phyloP scores from a whole-genome alignment of 2,888 invertebrate genomes.

The Ormia ochracea region DNA sequence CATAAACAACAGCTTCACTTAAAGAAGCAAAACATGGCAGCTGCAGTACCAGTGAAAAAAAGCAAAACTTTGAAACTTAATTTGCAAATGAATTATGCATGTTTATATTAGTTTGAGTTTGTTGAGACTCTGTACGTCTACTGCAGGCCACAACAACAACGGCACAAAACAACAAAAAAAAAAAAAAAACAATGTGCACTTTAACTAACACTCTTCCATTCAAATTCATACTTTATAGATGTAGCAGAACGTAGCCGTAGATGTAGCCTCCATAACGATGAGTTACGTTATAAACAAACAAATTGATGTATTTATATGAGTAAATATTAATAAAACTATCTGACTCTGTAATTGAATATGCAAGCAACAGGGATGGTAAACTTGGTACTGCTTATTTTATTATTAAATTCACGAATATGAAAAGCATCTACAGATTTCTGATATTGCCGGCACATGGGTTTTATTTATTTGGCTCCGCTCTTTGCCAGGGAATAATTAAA shows the following conservation, averaged over 20 bases:
- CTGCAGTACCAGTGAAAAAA: not conserved
- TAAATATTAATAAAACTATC: not conserved
- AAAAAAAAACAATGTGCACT: constrained; percentile 7
- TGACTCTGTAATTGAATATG: not conserved
- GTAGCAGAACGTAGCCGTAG: not conserved
- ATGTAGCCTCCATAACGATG: not conserved
- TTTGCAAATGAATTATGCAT: constrained; percentile 57
- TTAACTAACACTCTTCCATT: not conserved
- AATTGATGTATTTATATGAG: not conserved
- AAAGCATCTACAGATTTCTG: no score
- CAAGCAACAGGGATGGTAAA: not conserved
- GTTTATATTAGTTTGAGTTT: constrained; percentile 50
- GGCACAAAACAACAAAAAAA: not conserved
- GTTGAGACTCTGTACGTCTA: constrained; percentile 31
- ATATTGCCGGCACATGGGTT: no score
- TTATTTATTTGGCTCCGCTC: no score
- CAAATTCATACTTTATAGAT: constrained; percentile 2
- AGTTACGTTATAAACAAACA: not conserved
- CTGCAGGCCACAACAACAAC: not conserved
- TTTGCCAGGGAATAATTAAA: no score
- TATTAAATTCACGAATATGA: not conserved
- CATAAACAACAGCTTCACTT: not conserved
- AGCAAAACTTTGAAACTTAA: constrained; percentile 54
- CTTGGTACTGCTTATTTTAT: not conserved
- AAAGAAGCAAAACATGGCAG: not conserved